phyloP scores from a whole-genome alignment of 2,888 invertebrate species.

The Plagiodera versicolora region DNA sequence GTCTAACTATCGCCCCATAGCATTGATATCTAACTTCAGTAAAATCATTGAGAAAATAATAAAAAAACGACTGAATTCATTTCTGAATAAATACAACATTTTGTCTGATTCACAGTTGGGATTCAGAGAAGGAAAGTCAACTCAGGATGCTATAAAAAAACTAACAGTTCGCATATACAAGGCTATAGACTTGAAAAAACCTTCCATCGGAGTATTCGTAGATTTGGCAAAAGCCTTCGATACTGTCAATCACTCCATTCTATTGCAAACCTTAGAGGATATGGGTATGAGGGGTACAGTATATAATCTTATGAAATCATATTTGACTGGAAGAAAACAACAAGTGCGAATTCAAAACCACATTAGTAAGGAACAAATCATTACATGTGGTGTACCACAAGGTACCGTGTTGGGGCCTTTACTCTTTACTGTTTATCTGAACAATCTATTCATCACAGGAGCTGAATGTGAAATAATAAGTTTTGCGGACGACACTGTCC shows the following conservation, averaged over 20 bases:
- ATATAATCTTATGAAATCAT: background rate
- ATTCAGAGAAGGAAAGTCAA: slow-evolving; percentile 1
- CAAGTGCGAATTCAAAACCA: background rate
- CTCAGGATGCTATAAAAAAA: background rate
- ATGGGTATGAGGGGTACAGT: background rate
- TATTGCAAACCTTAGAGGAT: background rate
- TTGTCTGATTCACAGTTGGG: background rate
- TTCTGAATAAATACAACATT: slow-evolving; percentile 6
- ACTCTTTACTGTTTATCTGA: slow-evolving; percentile 6
- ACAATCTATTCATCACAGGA: slow-evolving; percentile 3
- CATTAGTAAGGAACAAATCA: background rate
- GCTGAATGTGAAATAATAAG: background rate
- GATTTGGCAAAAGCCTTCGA: slow-evolving; percentile 3
- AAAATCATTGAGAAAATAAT: slow-evolving; percentile 7
- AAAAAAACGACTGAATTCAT: slow-evolving; percentile 1
- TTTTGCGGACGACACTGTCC: slow-evolving; percentile 6
- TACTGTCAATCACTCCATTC: background rate
- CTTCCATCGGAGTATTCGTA: background rate
- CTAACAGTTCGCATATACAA: background rate
- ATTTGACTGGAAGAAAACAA: slow-evolving; percentile 3
- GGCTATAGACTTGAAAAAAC: background rate
- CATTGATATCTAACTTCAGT: slow-evolving; percentile 3
- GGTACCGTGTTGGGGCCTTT: slow-evolving; percentile 7
- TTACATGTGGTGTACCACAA: slow-evolving; percentile 9
- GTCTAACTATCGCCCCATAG: slow-evolving; percentile 6